These are phyloP conservation scores for Fregetta grallaria DNA, from an alignment of 2,113 vertebrate genomes.

Conservation along the genomic window DNA sequence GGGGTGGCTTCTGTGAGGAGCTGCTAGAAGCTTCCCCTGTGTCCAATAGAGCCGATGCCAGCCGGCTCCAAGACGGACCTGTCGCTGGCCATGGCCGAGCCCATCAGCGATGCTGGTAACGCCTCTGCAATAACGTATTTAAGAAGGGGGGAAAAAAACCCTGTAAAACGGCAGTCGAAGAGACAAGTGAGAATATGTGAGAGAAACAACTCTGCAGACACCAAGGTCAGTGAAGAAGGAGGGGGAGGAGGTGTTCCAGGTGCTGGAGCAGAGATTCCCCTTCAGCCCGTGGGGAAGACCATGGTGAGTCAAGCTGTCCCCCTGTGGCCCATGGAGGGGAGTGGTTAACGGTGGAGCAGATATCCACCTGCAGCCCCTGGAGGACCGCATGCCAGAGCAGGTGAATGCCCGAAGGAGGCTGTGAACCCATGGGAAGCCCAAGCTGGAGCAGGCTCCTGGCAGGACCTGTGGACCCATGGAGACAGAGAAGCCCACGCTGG, in stretches of 20 bases:
- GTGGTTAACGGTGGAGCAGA: too few species aligned
- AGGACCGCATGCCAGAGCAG: too few species aligned
- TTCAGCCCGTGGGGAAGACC: not conserved
- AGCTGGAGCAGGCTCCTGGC: not conserved
- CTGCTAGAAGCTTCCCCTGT: not conserved
- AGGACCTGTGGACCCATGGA: not conserved
- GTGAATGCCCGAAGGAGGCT: not conserved
- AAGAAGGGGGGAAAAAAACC: too few species aligned
- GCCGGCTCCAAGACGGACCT: not conserved
- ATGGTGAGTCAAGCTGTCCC: not conserved
- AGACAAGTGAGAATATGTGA: not conserved
- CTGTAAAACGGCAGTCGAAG: not conserved
- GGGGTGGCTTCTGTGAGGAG: not conserved
- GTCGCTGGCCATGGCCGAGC: accelerated
- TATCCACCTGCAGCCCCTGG: not conserved
- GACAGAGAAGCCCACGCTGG: too few species aligned
- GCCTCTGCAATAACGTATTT: too few species aligned
- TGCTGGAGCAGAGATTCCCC: not conserved
- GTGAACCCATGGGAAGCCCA: not conserved
- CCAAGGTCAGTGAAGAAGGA: not conserved
- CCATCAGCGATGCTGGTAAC: not conserved
- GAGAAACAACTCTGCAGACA: too few species aligned
- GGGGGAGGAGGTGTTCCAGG: not conserved
- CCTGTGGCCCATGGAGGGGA: not conserved
- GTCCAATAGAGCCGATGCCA: too few species aligned